Percentiles rank a stretch among this genome's conserved stretches.
Conservation (phyloP, 92 coral and sea anemone species). For the Ricordea florida region DNA sequence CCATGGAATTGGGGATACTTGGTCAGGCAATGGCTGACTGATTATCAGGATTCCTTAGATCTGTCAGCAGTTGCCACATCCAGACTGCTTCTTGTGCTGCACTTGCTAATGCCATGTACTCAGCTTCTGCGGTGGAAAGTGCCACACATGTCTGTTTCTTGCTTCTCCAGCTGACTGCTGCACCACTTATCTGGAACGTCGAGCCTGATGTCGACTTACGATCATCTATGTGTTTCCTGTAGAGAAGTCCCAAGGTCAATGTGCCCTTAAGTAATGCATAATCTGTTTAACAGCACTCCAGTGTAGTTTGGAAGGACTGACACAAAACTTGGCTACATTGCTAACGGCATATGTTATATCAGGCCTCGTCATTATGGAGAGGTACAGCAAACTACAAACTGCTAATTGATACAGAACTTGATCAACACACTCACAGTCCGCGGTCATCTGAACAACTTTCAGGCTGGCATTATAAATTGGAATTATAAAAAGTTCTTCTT, state of each 20-base stretch:
- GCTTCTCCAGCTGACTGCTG: too few relatives aligned
- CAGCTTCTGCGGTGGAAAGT: slow-evolving; percentile 64
- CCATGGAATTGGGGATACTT: slow-evolving; percentile 53
- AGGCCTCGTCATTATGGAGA: not conserved
- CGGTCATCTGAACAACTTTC: slow-evolving; percentile 26
- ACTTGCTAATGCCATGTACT: slow-evolving; percentile 47
- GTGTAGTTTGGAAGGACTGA: too few relatives aligned
- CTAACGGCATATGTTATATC: too few relatives aligned
- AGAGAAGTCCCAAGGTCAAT: too few relatives aligned
- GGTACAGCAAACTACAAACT: not conserved
- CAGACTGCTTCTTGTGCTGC: slow-evolving; percentile 61
- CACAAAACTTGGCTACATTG: too few relatives aligned
- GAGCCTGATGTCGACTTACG: too few relatives aligned
- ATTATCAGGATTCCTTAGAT: slow-evolving; percentile 52
- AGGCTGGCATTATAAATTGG: slow-evolving; percentile 37
- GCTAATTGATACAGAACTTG: not conserved
- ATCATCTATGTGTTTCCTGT: too few relatives aligned
- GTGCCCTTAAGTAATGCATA: too few relatives aligned
- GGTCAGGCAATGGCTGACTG: slow-evolving; percentile 51
- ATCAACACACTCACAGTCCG: not conserved
- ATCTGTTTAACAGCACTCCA: too few relatives aligned
- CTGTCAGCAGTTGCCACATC: slow-evolving; percentile 42
- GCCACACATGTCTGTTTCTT: slow-evolving; percentile 66
- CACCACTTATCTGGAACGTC: too few relatives aligned
- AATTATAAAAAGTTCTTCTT: slow-evolving; percentile 47